A percentile compares a stretch with the other conserved stretches of the same genome.
Conservation (phyloP, 2,888 invertebrate genomes). For the Eulithis testata region DNA sequence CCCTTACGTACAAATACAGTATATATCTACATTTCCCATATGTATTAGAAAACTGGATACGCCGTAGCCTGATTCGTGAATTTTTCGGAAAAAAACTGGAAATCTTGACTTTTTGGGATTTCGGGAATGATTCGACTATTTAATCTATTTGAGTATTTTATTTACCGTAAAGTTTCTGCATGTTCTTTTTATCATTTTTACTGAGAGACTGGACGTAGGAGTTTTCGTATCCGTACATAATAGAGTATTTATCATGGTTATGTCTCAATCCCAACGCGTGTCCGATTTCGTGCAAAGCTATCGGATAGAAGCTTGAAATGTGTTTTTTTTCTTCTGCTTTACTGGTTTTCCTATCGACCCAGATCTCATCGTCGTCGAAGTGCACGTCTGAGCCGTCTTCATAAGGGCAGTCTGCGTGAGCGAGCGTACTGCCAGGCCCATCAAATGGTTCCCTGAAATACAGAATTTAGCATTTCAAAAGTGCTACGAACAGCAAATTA, state of each 20-base stretch:
- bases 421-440: conserved; percentile 1
- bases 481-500: too few relatives aligned
- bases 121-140: too few relatives aligned
- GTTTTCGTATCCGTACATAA: conserved; percentile 10
- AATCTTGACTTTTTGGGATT: too few relatives aligned
- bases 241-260: not conserved
- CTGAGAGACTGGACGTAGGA: not conserved
- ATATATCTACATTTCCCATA: too few relatives aligned
- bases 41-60: too few relatives aligned
- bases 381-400: conserved; percentile 1
- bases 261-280: conserved; percentile 11
- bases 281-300: conserved; percentile 16
- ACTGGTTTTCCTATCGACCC: not conserved
- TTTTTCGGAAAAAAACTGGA: too few relatives aligned
- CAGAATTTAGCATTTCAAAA: not conserved
- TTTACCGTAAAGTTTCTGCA: conserved; percentile 15
- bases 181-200: not conserved
- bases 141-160: not conserved
- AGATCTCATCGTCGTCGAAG: conserved; percentile 14
- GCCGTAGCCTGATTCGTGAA: too few relatives aligned
- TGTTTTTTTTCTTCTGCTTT: not conserved
- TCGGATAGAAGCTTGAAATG: conserved; percentile 1
- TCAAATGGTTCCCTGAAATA: conserved; percentile 6
- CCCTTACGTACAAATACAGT: too few relatives aligned
- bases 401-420: conserved; percentile 8